Evolutionary conservation across 2,113 vertebrate species (phyloP).

Genomic region (Noctilio leporinus): DNA sequence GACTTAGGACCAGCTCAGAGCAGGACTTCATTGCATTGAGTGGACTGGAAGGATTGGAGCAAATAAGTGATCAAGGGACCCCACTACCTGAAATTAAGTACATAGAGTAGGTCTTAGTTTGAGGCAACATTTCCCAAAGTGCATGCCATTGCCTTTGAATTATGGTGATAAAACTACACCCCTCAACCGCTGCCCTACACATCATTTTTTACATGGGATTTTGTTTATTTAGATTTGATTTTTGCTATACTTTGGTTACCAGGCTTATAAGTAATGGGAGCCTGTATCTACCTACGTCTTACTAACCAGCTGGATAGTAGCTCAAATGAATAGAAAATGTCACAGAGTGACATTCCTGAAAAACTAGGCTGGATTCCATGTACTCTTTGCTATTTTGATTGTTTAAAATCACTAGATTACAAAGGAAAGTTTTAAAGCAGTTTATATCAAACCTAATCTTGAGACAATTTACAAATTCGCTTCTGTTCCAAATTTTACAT

Average conservation of each 20-base stretch:
- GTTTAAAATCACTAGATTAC: neutral
- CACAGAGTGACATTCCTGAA: neutral
- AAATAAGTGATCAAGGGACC: neutral
- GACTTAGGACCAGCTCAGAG: neutral
- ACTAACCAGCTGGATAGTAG: neutral
- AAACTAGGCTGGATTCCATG: neutral
- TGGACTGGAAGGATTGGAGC: neutral
- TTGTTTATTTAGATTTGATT: constrained; percentile 3
- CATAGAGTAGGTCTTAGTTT: neutral
- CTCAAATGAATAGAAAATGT: neutral
- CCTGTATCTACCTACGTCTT: neutral
- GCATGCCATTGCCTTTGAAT: neutral
- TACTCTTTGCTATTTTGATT: neutral
- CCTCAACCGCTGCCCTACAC: neutral
- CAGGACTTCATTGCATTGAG: neutral
- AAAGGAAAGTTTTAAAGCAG: neutral
- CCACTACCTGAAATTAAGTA: neutral
- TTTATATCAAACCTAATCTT: neutral
- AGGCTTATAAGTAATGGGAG: neutral
- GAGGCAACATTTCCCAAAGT: neutral
- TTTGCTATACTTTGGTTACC: neutral
- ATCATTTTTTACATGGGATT: neutral
- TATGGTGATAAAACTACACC: neutral
- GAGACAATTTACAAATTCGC: neutral
- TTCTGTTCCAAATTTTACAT: neutral